Evolutionary conservation across 1,140 invertebrate species (phyloP), one percentile per base, ranked within the genome.

Genomic region (Platorchestia sp.): DNA sequence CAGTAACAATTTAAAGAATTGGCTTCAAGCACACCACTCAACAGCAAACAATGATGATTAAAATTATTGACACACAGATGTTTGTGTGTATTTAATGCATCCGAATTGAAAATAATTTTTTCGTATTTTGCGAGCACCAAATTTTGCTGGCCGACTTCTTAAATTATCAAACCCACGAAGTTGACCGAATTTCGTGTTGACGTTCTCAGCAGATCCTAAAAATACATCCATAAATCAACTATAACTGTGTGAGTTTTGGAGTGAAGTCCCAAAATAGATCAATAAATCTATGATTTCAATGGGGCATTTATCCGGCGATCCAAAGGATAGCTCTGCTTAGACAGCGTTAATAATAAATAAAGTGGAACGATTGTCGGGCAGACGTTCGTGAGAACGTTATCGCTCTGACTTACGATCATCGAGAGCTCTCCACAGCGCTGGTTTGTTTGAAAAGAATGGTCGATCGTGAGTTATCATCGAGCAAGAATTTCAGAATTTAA

Each of bases 371-470:
- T 47, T 45, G 91, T 93, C 91, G 40, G 43, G 5, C 45, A 93
- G 91, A 47, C 36, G 43, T 45, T 45, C 91, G 43, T n/a, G 27
- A 44, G 91, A 42, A 47, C 91, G 91, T 93, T 93, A 93, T 93
- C 91, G 91, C 40, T 44, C 44, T 45, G 44, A 93, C 91, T 93
- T 93, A 93, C 45, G 91, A n/a, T 44, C 43, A 93, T 93, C 91
- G 91, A 93, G 45, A 47, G 45, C 45, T 36, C 45, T 93, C 45
- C 45, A 93, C 91, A 47, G 44, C 41, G 41, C 91, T 93, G 43
- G 44, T 93, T 93, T 93, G 91, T 93, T 93, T 93, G 91, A 93
- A 93, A 93, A 93, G 91, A 93, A 93, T 93, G 91, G 91, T n/a
- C 45, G 45, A 40, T 47, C 22, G 91, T 93, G 91, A 93, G 91